Evolutionary conservation across 1,140 invertebrate species (phyloP).

Genomic region (Chironomus striatipennis): DNA sequence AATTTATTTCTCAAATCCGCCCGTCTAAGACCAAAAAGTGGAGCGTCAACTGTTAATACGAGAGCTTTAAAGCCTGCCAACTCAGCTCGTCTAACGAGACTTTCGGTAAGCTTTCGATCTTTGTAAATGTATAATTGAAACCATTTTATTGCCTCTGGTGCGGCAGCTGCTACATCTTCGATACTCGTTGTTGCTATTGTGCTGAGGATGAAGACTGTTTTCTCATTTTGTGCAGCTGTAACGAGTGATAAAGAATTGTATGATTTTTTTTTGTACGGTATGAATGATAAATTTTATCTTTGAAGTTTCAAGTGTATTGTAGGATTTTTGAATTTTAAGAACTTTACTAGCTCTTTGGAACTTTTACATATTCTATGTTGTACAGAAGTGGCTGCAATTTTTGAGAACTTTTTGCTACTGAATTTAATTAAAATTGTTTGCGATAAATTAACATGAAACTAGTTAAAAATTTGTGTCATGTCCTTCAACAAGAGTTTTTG

Average conservation of each 20-base stretch:
- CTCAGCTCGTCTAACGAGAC: conserved; percentile 71
- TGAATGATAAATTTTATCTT: not conserved
- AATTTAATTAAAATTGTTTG: too few species aligned
- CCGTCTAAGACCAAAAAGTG: conserved; percentile 69
- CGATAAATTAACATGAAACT: too few species aligned
- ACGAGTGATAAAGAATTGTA: conserved; percentile 27
- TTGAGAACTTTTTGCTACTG: too few species aligned
- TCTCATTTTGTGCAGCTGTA: conserved; percentile 62
- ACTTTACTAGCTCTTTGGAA: too few species aligned
- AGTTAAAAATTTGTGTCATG: too few species aligned
- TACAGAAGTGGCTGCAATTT: too few species aligned
- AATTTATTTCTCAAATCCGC: conserved; percentile 81
- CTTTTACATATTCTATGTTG: too few species aligned
- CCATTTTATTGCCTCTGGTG: conserved; percentile 71
- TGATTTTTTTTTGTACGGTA: conserved; percentile 25
- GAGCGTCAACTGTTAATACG: conserved; percentile 84
- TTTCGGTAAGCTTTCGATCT: conserved; percentile 56
- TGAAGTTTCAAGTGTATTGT: conserved; percentile 11
- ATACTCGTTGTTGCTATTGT: conserved; percentile 81
- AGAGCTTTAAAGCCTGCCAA: conserved; percentile 77
- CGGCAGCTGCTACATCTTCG: conserved; percentile 73
- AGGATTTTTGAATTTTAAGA: too few species aligned
- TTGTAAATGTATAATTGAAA: conserved; percentile 88
- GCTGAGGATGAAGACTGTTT: conserved; percentile 73
- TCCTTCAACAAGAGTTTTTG: too few species aligned